These are phyloP conservation scores for Neelides folsomi DNA, from an alignment of 2,888 invertebrate species.

Conservation along the genomic window DNA sequence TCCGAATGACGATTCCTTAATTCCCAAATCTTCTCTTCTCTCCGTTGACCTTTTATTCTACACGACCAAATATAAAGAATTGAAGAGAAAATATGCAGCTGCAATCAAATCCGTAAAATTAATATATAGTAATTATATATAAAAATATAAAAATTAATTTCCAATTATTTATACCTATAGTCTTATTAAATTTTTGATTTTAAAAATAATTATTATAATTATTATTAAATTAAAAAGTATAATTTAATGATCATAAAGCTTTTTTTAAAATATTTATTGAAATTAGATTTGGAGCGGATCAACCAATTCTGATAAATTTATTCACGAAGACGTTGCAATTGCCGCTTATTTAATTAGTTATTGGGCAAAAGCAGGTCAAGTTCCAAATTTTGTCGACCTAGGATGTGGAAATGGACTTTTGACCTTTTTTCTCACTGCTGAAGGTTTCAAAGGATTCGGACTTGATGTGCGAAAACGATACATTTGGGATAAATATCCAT, in stretches of 20 bases:
- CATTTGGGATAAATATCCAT: slow-evolving; percentile 59
- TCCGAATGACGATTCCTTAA: too few species aligned
- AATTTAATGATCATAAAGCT: neutral
- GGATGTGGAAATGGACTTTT: slow-evolving; percentile 96
- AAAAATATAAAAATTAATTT: too few species aligned
- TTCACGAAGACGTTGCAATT: slow-evolving; percentile 93
- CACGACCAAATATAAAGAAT: too few species aligned
- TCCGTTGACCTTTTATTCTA: too few species aligned
- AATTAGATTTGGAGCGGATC: slow-evolving; percentile 66
- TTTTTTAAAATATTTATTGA: too few species aligned
- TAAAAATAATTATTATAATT: neutral
- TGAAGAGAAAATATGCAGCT: too few species aligned
- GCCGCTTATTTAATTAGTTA: slow-evolving; percentile 69
- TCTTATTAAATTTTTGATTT: too few species aligned
- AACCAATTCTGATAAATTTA: slow-evolving; percentile 87
- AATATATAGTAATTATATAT: too few species aligned
- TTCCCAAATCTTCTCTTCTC: too few species aligned
- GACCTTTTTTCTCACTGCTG: slow-evolving; percentile 67
- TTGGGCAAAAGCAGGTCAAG: slow-evolving; percentile 52
- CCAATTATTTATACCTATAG: too few species aligned
- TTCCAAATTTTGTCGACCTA: slow-evolving; percentile 67
- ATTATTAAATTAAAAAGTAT: neutral
- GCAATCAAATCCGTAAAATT: too few species aligned
- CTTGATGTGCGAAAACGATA: slow-evolving; percentile 71
- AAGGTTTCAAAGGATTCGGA: slow-evolving; percentile 70